phyloP scores from a whole-genome alignment of 2,888 invertebrate species.

The Brachynemurus nebulosus region DNA sequence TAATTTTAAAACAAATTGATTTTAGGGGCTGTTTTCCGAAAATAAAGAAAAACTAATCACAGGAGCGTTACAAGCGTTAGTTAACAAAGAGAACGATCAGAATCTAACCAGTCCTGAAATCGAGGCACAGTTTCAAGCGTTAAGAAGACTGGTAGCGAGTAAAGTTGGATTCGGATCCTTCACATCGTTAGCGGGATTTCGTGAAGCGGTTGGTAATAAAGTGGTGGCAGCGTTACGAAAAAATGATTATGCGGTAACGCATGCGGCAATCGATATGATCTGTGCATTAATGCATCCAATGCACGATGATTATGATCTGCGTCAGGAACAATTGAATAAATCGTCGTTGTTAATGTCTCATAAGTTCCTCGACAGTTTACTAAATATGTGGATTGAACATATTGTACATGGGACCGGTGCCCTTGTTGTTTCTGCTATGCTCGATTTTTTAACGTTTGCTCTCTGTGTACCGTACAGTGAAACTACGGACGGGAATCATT shows the following conservation, averaged over 20 bases:
- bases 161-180: slow-evolving; percentile 97
- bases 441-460: slow-evolving; percentile 95
- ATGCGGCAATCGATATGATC: slow-evolving; percentile 93
- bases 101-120: slow-evolving; percentile 54
- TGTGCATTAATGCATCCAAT: slow-evolving; percentile 98
- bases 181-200: slow-evolving; percentile 72
- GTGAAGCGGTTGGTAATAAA: slow-evolving; percentile 87
- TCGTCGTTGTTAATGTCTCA: slow-evolving; percentile 83
- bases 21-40: slow-evolving; percentile 87
- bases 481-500: slow-evolving; percentile 94
- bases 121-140: slow-evolving; percentile 90
- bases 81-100: slow-evolving; percentile 54
- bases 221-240: slow-evolving; percentile 81
- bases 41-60: slow-evolving; percentile 96
- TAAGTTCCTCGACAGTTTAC: slow-evolving; percentile 79
- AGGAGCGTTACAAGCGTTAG: slow-evolving; percentile 73
- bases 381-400: slow-evolving; percentile 90
- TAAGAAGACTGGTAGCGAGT: slow-evolving; percentile 86
- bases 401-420: slow-evolving; percentile 89
- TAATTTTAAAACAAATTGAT: not conserved
- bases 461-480: slow-evolving; percentile 98
- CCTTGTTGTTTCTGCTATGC: slow-evolving; percentile 90
- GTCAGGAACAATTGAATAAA: slow-evolving; percentile 97
- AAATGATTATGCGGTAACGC: slow-evolving; percentile 80
- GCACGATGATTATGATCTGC: slow-evolving; percentile 88